phyloP scores from a whole-genome alignment of 1,140 invertebrate genomes.

The Neuroterus valhalla region DNA sequence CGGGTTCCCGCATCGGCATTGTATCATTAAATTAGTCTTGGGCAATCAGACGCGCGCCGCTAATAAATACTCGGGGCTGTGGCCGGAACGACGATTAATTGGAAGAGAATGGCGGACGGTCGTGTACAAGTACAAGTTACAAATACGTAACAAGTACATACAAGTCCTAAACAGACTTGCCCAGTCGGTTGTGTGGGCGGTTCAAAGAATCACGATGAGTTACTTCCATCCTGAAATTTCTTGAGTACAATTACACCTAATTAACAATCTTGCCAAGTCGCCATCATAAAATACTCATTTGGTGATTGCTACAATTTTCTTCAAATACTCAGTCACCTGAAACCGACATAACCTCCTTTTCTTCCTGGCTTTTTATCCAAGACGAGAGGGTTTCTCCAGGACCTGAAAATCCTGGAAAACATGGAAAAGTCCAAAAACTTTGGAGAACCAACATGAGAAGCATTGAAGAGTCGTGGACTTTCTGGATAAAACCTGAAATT shows the following conservation, averaged over 20 bases:
- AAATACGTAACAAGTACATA: conserved; percentile 51
- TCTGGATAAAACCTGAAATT: no score
- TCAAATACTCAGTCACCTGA: no score
- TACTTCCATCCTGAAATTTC: conserved; percentile 44
- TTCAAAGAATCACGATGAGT: conserved; percentile 50
- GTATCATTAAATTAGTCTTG: conserved; percentile 58
- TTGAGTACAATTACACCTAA: conserved; percentile 50
- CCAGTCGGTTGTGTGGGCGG: conserved; percentile 39
- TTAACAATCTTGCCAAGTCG: conserved; percentile 51
- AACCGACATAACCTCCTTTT: no score
- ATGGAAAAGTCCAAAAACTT: no score
- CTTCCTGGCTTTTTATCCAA: no score
- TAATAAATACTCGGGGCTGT: conserved; percentile 53
- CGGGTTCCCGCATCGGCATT: conserved; percentile 51
- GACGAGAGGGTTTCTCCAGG: no score
- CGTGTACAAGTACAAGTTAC: conserved; percentile 30
- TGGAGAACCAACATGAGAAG: no score
- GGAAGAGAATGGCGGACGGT: conserved; percentile 49
- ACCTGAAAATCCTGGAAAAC: no score
- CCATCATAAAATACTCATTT: conserved; percentile 45
- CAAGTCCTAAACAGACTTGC: conserved; percentile 36
- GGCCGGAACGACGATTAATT: conserved; percentile 54
- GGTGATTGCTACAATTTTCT: not conserved
- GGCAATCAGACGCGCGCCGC: conserved; percentile 55
- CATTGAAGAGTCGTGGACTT: no score